A percentile compares a stretch with the other conserved stretches of the same genome.
Conservation (phyloP, 1,140 invertebrate genomes). For the Cephus cinctus region DNA sequence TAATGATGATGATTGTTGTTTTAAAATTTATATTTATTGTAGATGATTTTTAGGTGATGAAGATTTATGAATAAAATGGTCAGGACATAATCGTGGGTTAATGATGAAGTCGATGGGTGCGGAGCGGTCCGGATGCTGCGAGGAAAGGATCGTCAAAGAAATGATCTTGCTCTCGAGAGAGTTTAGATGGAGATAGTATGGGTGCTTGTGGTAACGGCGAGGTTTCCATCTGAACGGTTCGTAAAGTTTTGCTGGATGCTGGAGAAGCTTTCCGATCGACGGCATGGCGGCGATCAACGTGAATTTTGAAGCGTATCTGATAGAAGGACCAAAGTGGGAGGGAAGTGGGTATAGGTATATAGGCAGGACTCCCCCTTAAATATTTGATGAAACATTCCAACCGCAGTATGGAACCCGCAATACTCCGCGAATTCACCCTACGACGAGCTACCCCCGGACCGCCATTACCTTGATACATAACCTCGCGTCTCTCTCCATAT, state of each 20-base stretch:
- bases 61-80: too few relatives aligned
- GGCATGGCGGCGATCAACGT: slow-evolving; percentile 43
- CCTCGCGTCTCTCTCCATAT: slow-evolving; percentile 37
- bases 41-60: too few relatives aligned
- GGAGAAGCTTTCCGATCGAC: slow-evolving; percentile 47
- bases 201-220: too few relatives aligned
- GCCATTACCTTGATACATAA: slow-evolving; percentile 51
- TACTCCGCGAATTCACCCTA: slow-evolving; percentile 23
- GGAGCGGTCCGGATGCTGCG: too few relatives aligned
- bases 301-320: slow-evolving; percentile 52
- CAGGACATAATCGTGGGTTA: too few relatives aligned
- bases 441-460: slow-evolving; percentile 24
- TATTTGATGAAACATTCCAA: slow-evolving; percentile 56
- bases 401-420: slow-evolving; percentile 47
- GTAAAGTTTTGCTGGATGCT: slow-evolving; percentile 43
- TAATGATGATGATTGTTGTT: too few relatives aligned
- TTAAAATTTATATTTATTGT: too few relatives aligned
- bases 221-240: slow-evolving; percentile 35
- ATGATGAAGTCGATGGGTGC: too few relatives aligned
- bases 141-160: too few relatives aligned
- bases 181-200: too few relatives aligned
- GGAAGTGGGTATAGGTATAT: neutral
- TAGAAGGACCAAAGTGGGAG: too few relatives aligned
- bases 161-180: too few relatives aligned
- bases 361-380: slow-evolving; percentile 47